These are phyloP conservation scores for Phoeniculus purpureus DNA, from an alignment of 2,797 vertebrate genomes.

Conservation along the genomic window DNA sequence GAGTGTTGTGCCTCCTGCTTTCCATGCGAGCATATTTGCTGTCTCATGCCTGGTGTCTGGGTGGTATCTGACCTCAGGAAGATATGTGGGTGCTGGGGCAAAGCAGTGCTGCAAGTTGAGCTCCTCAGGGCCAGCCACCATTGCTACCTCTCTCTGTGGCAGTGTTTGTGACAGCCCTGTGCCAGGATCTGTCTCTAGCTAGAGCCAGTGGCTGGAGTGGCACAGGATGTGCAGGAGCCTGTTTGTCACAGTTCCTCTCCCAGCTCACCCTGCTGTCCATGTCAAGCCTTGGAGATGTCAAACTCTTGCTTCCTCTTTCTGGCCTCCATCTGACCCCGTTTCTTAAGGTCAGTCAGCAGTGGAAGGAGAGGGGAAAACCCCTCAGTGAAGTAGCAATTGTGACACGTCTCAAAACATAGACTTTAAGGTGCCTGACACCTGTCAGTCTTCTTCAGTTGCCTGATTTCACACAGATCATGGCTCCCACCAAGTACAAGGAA, in stretches of 20 bases:
- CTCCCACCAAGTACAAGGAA: background rate
- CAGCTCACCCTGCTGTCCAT: background rate
- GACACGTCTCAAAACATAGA: background rate
- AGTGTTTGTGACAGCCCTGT: accelerated
- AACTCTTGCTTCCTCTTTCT: background rate
- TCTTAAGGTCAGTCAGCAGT: background rate
- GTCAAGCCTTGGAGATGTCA: background rate
- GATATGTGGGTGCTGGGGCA: background rate
- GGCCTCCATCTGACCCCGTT: background rate
- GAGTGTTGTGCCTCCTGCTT: background rate
- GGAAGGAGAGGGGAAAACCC: background rate
- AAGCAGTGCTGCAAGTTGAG: accelerated
- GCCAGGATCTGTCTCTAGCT: background rate
- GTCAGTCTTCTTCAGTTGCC: background rate
- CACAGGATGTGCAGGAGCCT: accelerated
- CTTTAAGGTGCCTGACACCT: accelerated
- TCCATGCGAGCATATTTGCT: accelerated
- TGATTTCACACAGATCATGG: accelerated
- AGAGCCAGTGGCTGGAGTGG: accelerated
- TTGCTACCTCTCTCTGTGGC: background rate
- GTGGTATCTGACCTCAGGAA: background rate
- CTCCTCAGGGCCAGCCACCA: accelerated
- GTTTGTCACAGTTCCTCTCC: background rate
- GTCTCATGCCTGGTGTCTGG: accelerated
- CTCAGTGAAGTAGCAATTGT: accelerated